Conservation (phyloP, 2,113 vertebrate species). For the Anthoscopus minutus region DNA sequence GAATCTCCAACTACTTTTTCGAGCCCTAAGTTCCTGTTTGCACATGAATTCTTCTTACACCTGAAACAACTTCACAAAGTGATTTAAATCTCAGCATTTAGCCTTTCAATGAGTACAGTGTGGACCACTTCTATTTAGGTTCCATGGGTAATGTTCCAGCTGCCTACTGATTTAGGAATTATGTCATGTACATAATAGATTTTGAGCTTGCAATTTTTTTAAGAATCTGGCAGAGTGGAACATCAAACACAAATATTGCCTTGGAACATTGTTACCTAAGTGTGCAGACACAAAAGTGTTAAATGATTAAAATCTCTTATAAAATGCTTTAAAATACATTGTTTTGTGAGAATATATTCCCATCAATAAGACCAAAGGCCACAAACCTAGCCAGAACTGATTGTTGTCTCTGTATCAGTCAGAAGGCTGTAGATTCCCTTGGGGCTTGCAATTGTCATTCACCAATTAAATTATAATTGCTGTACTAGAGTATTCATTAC, state of each 20-base stretch:
- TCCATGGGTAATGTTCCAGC: not conserved
- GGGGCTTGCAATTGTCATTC: not conserved
- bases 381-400: not conserved
- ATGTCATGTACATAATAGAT: not conserved
- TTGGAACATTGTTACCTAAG: not conserved
- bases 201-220: not conserved
- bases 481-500: not conserved
- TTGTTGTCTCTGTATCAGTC: not conserved
- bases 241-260: not conserved
- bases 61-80: not conserved
- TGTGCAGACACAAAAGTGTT: not conserved
- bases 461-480: not conserved
- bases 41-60: not conserved
- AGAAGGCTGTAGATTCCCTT: not conserved
- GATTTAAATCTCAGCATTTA: not conserved
- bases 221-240: not conserved
- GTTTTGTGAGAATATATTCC: not conserved
- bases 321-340: not conserved
- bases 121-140: not conserved
- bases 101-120: not conserved
- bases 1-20: not conserved
- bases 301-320: not conserved
- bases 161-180: not conserved
- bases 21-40: not conserved
- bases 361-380: not conserved